A percentile compares a stretch with the other conserved stretches of the same genome.
phyloP scores from a whole-genome alignment of 2,113 vertebrate genomes.

The Geococcyx californianus region DNA sequence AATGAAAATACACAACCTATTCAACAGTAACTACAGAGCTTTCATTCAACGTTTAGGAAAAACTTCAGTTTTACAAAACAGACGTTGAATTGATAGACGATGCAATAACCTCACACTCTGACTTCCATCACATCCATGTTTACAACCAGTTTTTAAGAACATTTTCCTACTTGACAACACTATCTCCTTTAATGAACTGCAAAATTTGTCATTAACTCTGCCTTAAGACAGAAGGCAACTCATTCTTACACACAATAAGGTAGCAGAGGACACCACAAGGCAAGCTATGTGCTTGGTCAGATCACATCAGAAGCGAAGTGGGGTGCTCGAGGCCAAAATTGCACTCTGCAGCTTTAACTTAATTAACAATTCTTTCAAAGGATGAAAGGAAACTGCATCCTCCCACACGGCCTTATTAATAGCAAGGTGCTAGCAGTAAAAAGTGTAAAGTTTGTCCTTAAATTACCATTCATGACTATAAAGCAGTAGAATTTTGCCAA shows the following conservation, averaged over 20 bases:
- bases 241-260: neutral
- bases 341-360: neutral
- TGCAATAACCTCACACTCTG: neutral
- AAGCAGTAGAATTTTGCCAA: neutral
- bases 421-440: constrained; percentile 16
- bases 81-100: neutral
- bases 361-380: neutral
- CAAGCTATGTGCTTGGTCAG: rapidly evolving
- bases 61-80: neutral
- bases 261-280: neutral
- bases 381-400: neutral
- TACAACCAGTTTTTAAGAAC: neutral
- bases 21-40: neutral
- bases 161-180: neutral
- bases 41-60: neutral
- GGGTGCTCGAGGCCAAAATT: neutral
- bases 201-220: neutral
- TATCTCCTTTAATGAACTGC: neutral
- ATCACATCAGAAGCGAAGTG: neutral
- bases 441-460: neutral
- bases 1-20: neutral
- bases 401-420: constrained; percentile 22
- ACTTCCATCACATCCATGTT: neutral
- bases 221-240: neutral
- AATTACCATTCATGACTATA: neutral